Evolutionary conservation across 23 tunicate genomes (phyloP).

Genomic region (Ciona savignyi): DNA sequence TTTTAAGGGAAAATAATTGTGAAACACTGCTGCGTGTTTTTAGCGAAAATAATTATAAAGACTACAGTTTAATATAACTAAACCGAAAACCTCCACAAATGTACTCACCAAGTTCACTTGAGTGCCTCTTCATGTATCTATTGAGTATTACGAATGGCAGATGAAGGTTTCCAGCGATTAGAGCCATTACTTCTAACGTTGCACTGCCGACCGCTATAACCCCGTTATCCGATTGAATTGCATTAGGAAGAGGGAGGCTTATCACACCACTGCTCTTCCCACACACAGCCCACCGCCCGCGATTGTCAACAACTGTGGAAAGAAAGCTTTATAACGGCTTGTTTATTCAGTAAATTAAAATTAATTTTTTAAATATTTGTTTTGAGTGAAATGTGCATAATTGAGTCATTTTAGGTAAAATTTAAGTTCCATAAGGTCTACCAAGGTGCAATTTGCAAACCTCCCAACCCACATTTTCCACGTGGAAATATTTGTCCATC

Average conservation of each 20-base stretch:
- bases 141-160: slow-evolving; percentile 59
- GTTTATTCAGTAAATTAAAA: too few species aligned
- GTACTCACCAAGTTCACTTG: slow-evolving; percentile 72
- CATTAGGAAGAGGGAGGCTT: neutral
- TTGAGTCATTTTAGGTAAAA: neutral
- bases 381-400: too few species aligned
- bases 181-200: slow-evolving; percentile 75
- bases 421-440: too few species aligned
- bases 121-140: slow-evolving; percentile 63
- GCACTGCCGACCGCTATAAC: slow-evolving; percentile 14
- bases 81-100: neutral
- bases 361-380: too few species aligned
- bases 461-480: too few species aligned
- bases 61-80: neutral
- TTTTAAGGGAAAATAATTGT: too few species aligned
- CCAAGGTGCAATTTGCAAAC: too few species aligned
- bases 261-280: slow-evolving; percentile 81
- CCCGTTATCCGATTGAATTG: neutral
- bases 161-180: slow-evolving; percentile 56
- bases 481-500: too few species aligned
- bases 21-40: neutral
- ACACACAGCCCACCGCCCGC: slow-evolving; percentile 96
- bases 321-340: too few species aligned
- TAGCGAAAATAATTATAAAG: neutral
- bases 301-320: neutral